Evolutionary conservation across 2,888 invertebrate genomes (phyloP).

Genomic region (Timema podura): DNA sequence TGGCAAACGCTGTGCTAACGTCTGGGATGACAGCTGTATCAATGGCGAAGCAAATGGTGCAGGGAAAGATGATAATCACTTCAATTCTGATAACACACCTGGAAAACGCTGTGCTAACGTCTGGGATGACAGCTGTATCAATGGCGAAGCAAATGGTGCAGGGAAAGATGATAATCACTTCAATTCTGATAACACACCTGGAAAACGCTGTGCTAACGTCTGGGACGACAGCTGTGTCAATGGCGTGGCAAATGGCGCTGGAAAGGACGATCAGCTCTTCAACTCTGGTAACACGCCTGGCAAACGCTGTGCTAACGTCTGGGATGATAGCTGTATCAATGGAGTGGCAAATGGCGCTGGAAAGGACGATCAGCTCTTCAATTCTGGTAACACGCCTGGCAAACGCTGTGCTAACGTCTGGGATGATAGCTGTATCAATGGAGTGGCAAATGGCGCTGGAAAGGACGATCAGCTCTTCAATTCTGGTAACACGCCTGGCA

Average conservation of each 20-base stretch:
- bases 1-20: conserved; percentile 26
- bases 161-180: conserved; percentile 20
- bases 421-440: conserved; percentile 26
- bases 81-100: conserved; percentile 20
- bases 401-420: conserved; percentile 22
- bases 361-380: conserved; percentile 21
- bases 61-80: conserved; percentile 21
- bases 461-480: conserved; percentile 21
- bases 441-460: conserved; percentile 19
- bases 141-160: conserved; percentile 21
- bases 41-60: conserved; percentile 23
- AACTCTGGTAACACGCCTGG: conserved; percentile 23
- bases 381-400: conserved; percentile 21
- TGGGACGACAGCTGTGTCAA: conserved; percentile 28
- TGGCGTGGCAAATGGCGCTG: conserved; percentile 25
- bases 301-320: conserved; percentile 25
- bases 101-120: conserved; percentile 27
- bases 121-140: conserved; percentile 24
- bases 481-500: conserved; percentile 23
- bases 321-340: conserved; percentile 27
- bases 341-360: conserved; percentile 21
- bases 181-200: conserved; percentile 20
- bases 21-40: conserved; percentile 25
- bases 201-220: conserved; percentile 25
- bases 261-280: conserved; percentile 25